phyloP scores from a whole-genome alignment of 2,888 invertebrate species.

The Crocallis elinguaria region DNA sequence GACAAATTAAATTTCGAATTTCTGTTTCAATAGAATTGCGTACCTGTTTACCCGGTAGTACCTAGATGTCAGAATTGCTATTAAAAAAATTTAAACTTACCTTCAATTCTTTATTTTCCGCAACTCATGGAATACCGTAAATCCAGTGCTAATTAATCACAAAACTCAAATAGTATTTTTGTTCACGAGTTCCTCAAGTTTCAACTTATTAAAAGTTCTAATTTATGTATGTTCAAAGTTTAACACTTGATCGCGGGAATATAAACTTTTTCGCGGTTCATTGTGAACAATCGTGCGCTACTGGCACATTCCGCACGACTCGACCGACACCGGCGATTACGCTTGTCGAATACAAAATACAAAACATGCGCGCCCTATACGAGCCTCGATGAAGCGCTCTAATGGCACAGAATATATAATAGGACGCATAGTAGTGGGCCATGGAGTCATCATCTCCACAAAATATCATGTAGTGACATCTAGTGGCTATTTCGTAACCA shows the following conservation, averaged over 20 bases:
- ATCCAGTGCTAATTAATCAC: conserved; percentile 61
- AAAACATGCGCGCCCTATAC: conserved; percentile 29
- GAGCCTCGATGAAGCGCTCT: background rate
- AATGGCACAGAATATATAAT: too few species aligned
- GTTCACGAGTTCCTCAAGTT: conserved; percentile 65
- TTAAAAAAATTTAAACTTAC: conserved; percentile 51
- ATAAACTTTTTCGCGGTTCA: conserved; percentile 69
- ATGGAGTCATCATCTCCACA: too few species aligned
- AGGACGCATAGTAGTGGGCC: too few species aligned
- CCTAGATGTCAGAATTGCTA: too few species aligned
- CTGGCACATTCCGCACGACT: conserved; percentile 67
- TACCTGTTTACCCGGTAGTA: too few species aligned
- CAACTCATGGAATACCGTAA: conserved; percentile 42
- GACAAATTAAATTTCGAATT: too few species aligned
- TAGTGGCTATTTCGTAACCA: conserved; percentile 33
- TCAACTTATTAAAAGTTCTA: conserved; percentile 68
- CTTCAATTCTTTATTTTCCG: conserved; percentile 45
- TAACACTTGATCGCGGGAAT: conserved; percentile 66
- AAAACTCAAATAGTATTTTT: conserved; percentile 54
- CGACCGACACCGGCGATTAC: conserved; percentile 62
- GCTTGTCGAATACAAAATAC: conserved; percentile 75
- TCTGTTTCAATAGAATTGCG: too few species aligned
- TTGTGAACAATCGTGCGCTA: conserved; percentile 65
- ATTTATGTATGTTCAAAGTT: conserved; percentile 62
- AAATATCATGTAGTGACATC: conserved; percentile 46